phyloP scores from a whole-genome alignment of 2,888 invertebrate genomes.

The Mesopsocus fuscifrons region DNA sequence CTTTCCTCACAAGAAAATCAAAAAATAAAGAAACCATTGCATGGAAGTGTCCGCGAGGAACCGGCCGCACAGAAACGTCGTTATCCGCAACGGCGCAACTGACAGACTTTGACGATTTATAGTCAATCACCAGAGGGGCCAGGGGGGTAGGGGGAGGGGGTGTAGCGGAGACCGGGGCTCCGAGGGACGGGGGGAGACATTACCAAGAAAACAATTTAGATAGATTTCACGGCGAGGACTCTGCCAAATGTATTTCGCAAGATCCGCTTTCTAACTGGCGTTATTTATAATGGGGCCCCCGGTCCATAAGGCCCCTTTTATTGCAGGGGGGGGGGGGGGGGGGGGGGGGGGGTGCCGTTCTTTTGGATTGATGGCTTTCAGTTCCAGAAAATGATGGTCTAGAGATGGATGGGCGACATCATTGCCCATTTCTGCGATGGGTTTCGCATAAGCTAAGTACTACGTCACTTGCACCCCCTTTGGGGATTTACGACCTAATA shows the following conservation, averaged over 20 bases:
- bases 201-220: conserved; percentile 10
- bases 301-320: conserved; percentile 7
- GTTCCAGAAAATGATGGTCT: conserved; percentile 8
- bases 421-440: no score
- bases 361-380: conserved; percentile 9
- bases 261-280: conserved; percentile 7
- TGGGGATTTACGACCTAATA: no score
- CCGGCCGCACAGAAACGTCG: neutral
- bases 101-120: conserved; percentile 10
- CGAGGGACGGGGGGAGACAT: no score
- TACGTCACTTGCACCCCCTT: neutral
- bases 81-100: neutral
- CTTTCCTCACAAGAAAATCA: no score
- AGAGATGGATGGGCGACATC: neutral
- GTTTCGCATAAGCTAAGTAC: neutral
- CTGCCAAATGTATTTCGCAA: neutral
- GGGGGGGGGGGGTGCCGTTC: neutral
- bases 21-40: no score
- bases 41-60: neutral
- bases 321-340: conserved; percentile 1
- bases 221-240: conserved; percentile 3
- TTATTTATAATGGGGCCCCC: conserved; percentile 7
- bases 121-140: conserved; percentile 7
- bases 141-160: no score
- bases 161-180: no score